Evolutionary conservation across 2,888 invertebrate species (phyloP), one percentile per base, ranked within the genome.

Genomic region (Scotopteryx bipunctaria): DNA sequence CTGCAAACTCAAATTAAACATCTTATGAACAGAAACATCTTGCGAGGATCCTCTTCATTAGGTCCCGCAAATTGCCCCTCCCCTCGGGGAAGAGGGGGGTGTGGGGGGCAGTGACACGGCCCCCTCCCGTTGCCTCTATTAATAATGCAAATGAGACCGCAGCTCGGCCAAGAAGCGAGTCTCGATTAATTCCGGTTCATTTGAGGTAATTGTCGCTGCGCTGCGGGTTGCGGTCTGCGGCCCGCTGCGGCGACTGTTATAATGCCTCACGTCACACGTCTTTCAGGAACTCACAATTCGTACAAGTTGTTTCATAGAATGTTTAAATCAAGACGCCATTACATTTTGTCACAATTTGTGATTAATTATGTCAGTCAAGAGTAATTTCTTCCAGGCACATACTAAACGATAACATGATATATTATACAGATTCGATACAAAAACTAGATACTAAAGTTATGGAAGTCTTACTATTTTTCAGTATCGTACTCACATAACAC

Each of bases 71-170:
- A 83, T 86, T 86, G 87, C 76, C 75, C 44, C 35, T 43, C 44
- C 53, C 29, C 17, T 27, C 21, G 25, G 32, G 32, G 40, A n/a
- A 6, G 14, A 36, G 68, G 65, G 61, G 65, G 69, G 62, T 65
- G 64, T 72, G 56, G 77, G 76, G 79, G 79, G 78, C 81, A 86
- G 80, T 86, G 86, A 86, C 85, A 86, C 78, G 73, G 70, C 66
- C 66, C 60, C 61, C 63, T 60, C 58, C 69, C 76, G 71, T 76
- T 77, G 82, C 79, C 81, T 86, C 88, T 89, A 90, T 90, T 90
- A 91, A 91, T 91, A 90, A 91, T 90, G 89, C 85, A 89, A 89
- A 89, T 89, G 88, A 89, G 89, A 86, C 88, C 88, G 86, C 89
- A 86, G 86, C 86, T 77, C 81, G 87, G 85, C 87, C 89, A 89